A percentile compares a stretch with the other conserved stretches of the same genome.
Conservation (phyloP, 1,140 invertebrate genomes). For the Bilobella aurantiaca region DNA sequence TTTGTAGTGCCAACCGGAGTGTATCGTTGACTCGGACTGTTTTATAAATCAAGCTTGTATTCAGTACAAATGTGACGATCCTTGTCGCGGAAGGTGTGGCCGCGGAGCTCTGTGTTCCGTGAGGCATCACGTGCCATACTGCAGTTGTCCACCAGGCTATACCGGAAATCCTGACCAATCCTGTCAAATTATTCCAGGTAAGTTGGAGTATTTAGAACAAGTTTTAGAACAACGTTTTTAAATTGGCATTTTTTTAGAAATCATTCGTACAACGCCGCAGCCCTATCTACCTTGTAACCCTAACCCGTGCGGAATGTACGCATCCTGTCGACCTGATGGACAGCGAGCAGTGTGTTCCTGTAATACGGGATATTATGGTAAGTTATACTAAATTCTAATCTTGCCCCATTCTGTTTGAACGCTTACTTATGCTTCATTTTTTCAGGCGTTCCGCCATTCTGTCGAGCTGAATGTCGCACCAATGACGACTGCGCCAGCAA, state of each 20-base stretch:
- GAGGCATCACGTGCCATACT: conserved; percentile 36
- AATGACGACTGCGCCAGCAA: conserved; percentile 63
- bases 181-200: not conserved
- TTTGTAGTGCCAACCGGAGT: conserved; percentile 38
- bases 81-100: conserved; percentile 38
- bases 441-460: conserved; percentile 45
- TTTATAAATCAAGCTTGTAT: conserved; percentile 37
- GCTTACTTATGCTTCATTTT: not conserved
- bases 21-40: conserved; percentile 34
- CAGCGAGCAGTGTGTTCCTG: conserved; percentile 47
- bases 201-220: not conserved
- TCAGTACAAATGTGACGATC: conserved; percentile 33
- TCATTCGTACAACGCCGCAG: not conserved
- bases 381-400: not conserved
- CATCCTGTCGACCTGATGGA: conserved; percentile 43
- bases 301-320: conserved; percentile 58
- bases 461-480: conserved; percentile 45
- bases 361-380: conserved; percentile 54
- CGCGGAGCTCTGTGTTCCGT: conserved; percentile 34
- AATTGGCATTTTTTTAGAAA: not conserved
- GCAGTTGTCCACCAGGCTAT: conserved; percentile 38
- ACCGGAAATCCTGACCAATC: conserved; percentile 47
- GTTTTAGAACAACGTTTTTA: not conserved
- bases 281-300: conserved; percentile 50
- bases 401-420: not conserved